Percentiles rank a stretch among this genome's conserved stretches.
These are phyloP conservation scores for Meda fulgida DNA, from an alignment of 2,797 vertebrate genomes.

Conservation along the genomic window DNA sequence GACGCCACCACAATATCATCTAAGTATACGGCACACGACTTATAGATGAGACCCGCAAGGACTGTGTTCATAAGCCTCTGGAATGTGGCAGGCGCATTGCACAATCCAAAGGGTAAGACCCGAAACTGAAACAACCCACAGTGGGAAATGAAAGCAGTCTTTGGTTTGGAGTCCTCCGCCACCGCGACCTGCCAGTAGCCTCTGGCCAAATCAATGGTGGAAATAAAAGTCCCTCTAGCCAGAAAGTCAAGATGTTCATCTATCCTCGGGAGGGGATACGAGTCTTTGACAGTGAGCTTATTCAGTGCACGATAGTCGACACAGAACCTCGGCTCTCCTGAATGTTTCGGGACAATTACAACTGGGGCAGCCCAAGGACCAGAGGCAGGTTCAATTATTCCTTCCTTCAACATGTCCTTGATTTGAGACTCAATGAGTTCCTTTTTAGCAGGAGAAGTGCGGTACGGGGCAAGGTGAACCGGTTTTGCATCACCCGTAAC, in stretches of 20 bases:
- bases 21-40: not conserved
- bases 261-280: not conserved
- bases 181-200: not conserved
- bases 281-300: conserved; percentile 5
- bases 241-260: not conserved
- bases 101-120: not conserved
- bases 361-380: not conserved
- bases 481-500: conserved; percentile 24
- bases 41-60: not conserved
- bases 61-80: not conserved
- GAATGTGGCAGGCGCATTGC: not conserved
- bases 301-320: not conserved
- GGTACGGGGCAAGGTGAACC: conserved; percentile 28
- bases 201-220: not conserved
- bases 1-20: not conserved
- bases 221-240: not conserved
- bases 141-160: not conserved
- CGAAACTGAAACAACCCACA: not conserved
- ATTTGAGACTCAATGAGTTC: conserved; percentile 3
- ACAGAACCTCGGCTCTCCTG: not conserved
- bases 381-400: no score
- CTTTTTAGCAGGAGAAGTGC: conserved; percentile 34
- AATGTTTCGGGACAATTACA: not conserved
- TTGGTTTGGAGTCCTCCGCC: not conserved
- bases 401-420: no score